Conservation (phyloP, 2,113 vertebrate genomes). For the Ciconia boyciana region DNA sequence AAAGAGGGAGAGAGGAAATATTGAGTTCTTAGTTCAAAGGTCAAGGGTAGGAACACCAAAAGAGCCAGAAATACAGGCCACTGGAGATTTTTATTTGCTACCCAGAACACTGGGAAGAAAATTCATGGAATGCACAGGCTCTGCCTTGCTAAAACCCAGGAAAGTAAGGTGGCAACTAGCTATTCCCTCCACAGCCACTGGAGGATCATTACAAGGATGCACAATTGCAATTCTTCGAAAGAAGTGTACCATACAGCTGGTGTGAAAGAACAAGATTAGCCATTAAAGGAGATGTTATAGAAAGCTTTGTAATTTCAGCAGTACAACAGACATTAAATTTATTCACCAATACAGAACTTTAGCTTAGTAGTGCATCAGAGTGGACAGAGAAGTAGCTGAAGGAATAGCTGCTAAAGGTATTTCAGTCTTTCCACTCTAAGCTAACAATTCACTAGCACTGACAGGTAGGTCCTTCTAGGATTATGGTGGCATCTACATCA, state of each 20-base stretch:
- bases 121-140: neutral
- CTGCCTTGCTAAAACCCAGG: neutral
- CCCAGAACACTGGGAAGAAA: neutral
- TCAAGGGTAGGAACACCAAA: neutral
- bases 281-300: neutral
- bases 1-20: neutral
- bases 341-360: neutral
- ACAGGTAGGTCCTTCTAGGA: neutral
- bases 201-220: neutral
- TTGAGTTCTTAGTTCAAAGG: neutral
- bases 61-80: neutral
- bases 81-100: neutral
- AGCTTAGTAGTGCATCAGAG: neutral
- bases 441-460: neutral
- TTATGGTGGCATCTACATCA: neutral
- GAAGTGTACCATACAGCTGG: neutral
- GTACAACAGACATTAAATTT: neutral
- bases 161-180: neutral
- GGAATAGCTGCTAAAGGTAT: neutral
- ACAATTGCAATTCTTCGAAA: neutral
- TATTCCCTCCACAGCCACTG: neutral
- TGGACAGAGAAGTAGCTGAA: neutral
- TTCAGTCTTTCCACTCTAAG: neutral
- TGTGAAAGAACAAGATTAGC: neutral
- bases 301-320: neutral